phyloP scores from a whole-genome alignment of 2,113 vertebrate species.

The Corythoichthys haematopterus region DNA sequence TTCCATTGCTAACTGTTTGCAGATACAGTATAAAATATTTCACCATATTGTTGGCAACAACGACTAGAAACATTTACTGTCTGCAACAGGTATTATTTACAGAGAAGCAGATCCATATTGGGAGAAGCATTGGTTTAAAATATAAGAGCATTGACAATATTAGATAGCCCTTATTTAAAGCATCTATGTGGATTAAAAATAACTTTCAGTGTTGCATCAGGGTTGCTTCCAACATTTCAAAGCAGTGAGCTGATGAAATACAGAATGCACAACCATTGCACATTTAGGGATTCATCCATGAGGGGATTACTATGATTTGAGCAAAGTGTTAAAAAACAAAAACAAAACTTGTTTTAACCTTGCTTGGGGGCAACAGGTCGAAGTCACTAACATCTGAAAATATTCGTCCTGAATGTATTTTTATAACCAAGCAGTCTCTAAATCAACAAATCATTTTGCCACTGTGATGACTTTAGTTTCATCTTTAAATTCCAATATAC shows the following conservation, averaged over 20 bases:
- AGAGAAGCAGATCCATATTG: background rate
- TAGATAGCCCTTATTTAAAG: constrained; percentile 43
- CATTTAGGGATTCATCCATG: constrained; percentile 64
- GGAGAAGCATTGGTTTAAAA: constrained; percentile 15
- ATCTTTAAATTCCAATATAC: background rate
- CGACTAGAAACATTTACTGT: background rate
- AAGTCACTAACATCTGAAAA: background rate
- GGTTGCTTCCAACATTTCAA: background rate
- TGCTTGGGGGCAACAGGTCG: background rate
- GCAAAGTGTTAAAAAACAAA: background rate
- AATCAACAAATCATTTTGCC: background rate
- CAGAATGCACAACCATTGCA: constrained; percentile 16
- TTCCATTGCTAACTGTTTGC: background rate
- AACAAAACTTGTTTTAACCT: background rate
- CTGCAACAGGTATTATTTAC: background rate
- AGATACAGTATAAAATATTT: background rate
- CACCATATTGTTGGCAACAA: background rate
- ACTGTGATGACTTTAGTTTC: background rate
- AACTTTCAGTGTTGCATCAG: background rate
- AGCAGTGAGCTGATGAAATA: constrained; percentile 22
- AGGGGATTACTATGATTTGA: constrained; percentile 50
- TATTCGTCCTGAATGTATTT: background rate
- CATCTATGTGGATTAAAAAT: background rate
- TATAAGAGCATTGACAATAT: constrained; percentile 21
- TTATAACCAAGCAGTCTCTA: background rate